A percentile compares a stretch with the other conserved stretches of the same genome.
Evolutionary conservation across 2,797 vertebrate species (phyloP).

Genomic region (Scleropages formosus): DNA sequence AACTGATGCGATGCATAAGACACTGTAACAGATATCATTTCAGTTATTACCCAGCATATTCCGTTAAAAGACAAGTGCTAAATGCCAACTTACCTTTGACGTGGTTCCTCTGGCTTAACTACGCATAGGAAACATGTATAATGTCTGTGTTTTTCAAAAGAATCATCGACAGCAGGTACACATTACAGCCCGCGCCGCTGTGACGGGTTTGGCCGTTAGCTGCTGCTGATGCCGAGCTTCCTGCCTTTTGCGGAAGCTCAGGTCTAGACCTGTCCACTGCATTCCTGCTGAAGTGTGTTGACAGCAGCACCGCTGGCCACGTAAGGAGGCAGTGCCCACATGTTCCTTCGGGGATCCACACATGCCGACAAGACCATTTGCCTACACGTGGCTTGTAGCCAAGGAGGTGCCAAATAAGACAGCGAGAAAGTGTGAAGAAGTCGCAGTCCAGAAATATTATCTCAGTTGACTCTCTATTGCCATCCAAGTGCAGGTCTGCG

Average conservation of each 20-base stretch:
- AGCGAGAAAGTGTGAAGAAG: no score
- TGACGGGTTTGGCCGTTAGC: conserved; percentile 45
- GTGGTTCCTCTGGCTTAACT: conserved; percentile 29
- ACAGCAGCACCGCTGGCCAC: not conserved
- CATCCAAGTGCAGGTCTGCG: not conserved
- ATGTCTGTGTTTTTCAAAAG: not conserved
- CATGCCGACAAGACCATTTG: not conserved
- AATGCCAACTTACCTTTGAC: conserved; percentile 42
- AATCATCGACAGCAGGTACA: conserved; percentile 1
- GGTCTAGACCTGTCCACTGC: conserved; percentile 65
- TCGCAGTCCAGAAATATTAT: not conserved
- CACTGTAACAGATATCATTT: no score
- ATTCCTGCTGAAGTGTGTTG: conserved; percentile 55
- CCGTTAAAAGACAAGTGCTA: not conserved
- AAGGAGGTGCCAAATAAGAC: no score
- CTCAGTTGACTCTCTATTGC: not conserved
- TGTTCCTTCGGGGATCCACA: no score
- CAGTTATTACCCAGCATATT: not conserved
- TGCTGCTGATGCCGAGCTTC: conserved; percentile 57
- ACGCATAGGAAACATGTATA: conserved; percentile 10
- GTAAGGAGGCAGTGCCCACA: not conserved
- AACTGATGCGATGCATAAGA: no score
- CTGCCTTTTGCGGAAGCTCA: conserved; percentile 75
- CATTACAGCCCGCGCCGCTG: conserved; percentile 39
- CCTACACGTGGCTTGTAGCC: no score